These are phyloP conservation scores for Lathronympha strigana DNA, from an alignment of 2,888 invertebrate genomes.

Conservation along the genomic window DNA sequence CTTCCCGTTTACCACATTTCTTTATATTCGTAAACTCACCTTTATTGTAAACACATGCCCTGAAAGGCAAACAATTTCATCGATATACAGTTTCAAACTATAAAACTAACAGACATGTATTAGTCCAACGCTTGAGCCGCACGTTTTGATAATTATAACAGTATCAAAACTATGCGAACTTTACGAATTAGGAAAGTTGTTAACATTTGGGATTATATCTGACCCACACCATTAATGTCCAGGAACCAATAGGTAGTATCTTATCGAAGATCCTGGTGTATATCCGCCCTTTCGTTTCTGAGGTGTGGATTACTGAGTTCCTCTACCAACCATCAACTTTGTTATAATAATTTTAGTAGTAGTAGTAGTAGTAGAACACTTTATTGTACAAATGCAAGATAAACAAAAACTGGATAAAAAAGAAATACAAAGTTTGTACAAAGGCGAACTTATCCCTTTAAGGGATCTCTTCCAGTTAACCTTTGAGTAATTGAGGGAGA, in stretches of 20 bases:
- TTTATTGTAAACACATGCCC: too few species aligned
- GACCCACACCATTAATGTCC: neutral
- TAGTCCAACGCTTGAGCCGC: neutral
- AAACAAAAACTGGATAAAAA: too few species aligned
- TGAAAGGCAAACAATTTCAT: too few species aligned
- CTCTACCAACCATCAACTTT: neutral
- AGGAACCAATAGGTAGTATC: neutral
- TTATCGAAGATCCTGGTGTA: neutral
- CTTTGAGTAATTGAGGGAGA: too few species aligned
- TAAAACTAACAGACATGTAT: neutral
- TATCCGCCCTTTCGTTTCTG: neutral
- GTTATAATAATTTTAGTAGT: neutral
- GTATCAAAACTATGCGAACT: conserved; percentile 13
- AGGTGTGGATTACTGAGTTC: neutral
- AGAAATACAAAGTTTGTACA: too few species aligned
- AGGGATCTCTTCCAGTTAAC: too few species aligned
- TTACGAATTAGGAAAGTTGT: conserved; percentile 35
- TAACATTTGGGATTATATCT: conserved; percentile 2
- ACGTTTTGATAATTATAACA: conserved; percentile 12
- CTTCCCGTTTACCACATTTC: too few species aligned
- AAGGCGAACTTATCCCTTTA: too few species aligned
- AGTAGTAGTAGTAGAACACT: too few species aligned
- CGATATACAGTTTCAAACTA: neutral
- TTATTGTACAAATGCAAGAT: too few species aligned
- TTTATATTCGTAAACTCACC: too few species aligned